These are phyloP conservation scores for Polietes domitor DNA, from an alignment of 2,888 invertebrate genomes.

Conservation along the genomic window DNA sequence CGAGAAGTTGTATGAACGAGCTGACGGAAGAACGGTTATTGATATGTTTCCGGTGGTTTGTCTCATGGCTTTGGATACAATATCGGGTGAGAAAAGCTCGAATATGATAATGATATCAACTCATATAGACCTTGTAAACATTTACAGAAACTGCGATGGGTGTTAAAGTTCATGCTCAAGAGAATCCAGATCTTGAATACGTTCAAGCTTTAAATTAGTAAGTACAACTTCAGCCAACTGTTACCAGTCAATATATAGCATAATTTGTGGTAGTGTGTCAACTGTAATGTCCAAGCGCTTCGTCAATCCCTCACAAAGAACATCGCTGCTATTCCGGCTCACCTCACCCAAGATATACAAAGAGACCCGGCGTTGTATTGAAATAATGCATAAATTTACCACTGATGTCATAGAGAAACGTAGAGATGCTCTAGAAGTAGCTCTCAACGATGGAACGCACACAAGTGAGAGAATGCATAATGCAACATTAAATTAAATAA, in stretches of 20 bases:
- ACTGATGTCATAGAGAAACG: conserved; percentile 73
- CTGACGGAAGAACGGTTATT: conserved; percentile 77
- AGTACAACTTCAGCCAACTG: conserved; percentile 26
- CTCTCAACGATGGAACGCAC: conserved; percentile 53
- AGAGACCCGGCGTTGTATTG: conserved; percentile 70
- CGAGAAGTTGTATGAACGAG: conserved; percentile 82
- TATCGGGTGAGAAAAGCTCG: conserved; percentile 74
- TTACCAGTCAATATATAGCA: not conserved
- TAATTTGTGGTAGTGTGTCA: conserved; percentile 70
- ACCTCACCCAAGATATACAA: conserved; percentile 68
- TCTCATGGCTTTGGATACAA: conserved; percentile 84
- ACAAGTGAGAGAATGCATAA: too few relatives aligned
- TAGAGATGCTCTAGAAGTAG: conserved; percentile 68
- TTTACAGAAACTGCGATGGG: conserved; percentile 77
- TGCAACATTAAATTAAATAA: too few relatives aligned
- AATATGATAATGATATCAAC: not conserved
- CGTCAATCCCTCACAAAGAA: conserved; percentile 74
- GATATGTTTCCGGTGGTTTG: conserved; percentile 85
- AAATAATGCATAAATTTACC: conserved; percentile 76
- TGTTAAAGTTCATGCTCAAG: conserved; percentile 81
- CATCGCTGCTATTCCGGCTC: conserved; percentile 73
- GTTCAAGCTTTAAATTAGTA: conserved; percentile 87
- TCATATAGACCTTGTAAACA: too few relatives aligned
- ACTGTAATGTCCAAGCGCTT: conserved; percentile 73
- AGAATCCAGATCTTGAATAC: conserved; percentile 85